Conservation (phyloP, 2,113 vertebrate genomes). For the Numida meleagris region DNA sequence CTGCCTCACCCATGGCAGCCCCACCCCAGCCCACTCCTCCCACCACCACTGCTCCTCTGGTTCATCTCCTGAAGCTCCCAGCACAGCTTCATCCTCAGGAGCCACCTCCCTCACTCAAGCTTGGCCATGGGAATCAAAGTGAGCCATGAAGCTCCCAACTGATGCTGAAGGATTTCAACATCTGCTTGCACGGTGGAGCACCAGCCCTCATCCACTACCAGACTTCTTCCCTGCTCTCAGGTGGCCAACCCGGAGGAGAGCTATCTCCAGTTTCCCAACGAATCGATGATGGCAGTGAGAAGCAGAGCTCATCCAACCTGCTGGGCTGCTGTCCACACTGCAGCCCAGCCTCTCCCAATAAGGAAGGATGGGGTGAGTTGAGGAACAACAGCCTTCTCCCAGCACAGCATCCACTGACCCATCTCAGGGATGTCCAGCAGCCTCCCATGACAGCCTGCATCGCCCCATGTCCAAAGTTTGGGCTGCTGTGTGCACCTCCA, state of each 20-base stretch:
- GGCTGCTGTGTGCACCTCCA: not conserved
- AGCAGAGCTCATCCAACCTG: slow-evolving; percentile 42
- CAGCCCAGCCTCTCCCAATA: not conserved
- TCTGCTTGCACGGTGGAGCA: not conserved
- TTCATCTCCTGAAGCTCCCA: not conserved
- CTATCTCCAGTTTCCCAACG: not conserved
- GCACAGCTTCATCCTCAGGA: not conserved
- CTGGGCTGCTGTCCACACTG: not conserved
- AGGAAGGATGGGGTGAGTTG: not conserved
- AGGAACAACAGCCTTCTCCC: slow-evolving; percentile 24
- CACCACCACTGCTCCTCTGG: not conserved
- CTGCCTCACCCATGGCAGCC: not conserved
- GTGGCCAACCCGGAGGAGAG: not conserved
- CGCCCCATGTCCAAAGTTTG: not conserved
- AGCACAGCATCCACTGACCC: not conserved
- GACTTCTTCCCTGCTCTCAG: not conserved
- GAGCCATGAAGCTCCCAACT: not conserved
- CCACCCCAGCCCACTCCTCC: slow-evolving; percentile 19
- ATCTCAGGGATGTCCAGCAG: not conserved
- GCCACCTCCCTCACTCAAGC: not conserved
- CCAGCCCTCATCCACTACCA: not conserved
- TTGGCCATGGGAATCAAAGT: not conserved
- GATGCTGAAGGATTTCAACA: not conserved
- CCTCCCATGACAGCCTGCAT: not conserved
- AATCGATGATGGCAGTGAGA: not conserved